Percentiles rank a stretch among this genome's conserved stretches.
phyloP scores from a whole-genome alignment of 1,140 invertebrate genomes.

The Gryon sp. region DNA sequence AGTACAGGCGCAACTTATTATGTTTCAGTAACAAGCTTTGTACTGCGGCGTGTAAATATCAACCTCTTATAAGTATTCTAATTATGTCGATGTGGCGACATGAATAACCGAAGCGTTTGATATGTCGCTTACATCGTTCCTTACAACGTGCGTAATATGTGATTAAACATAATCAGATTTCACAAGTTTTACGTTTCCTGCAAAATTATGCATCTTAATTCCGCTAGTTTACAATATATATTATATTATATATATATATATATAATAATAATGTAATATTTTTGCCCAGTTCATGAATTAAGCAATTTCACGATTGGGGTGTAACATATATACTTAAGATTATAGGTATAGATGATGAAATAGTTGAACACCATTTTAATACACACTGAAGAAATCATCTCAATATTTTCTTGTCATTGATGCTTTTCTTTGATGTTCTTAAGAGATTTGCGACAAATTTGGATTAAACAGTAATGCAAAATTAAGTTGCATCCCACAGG shows the following conservation, averaged over 20 bases:
- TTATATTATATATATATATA: no score
- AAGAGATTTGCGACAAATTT: no score
- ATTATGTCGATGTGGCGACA: conserved; percentile 57
- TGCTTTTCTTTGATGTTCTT: no score
- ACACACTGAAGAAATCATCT: no score
- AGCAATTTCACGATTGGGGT: no score
- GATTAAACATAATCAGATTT: conserved; percentile 59
- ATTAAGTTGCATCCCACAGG: no score
- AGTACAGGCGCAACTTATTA: conserved; percentile 41
- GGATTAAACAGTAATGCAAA: no score
- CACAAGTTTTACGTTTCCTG: conserved; percentile 45
- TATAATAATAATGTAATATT: no score
- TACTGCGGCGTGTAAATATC: conserved; percentile 39
- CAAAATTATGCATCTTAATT: conserved; percentile 42
- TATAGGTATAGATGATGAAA: conserved; percentile 18
- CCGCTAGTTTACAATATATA: conserved; percentile 47
- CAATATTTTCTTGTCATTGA: conserved; percentile 7
- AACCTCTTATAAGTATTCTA: conserved; percentile 57
- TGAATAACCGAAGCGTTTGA: conserved; percentile 59
- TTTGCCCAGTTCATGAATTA: no score
- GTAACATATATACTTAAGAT: no score
- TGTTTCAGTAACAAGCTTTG: conserved; percentile 46
- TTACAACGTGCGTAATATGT: conserved; percentile 47
- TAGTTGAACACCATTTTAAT: background rate
- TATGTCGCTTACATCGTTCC: conserved; percentile 41